phyloP scores from a whole-genome alignment of 2,888 invertebrate species.

The Aplocera efformata region DNA sequence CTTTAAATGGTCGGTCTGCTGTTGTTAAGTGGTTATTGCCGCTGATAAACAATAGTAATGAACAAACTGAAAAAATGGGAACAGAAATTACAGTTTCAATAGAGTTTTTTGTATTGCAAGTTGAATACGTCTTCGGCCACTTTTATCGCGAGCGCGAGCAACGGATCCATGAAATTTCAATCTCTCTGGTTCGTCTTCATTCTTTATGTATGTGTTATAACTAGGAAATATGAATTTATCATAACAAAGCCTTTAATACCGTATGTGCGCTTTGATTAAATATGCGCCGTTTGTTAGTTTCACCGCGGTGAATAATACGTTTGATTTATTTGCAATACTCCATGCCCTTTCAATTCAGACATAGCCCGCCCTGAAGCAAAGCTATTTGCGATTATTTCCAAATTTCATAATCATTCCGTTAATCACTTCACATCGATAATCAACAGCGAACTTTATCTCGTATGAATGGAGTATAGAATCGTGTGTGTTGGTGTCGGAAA shows the following conservation, averaged over 20 bases:
- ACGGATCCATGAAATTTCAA: no score
- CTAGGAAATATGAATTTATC: conserved; percentile 45
- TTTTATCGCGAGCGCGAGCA: no score
- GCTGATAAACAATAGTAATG: no score
- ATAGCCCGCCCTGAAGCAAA: conserved; percentile 51
- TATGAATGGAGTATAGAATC: conserved; percentile 40
- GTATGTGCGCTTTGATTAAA: conserved; percentile 18
- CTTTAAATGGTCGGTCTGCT: no score
- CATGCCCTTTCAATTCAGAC: conserved; percentile 55
- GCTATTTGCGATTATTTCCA: conserved; percentile 75
- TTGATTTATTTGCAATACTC: conserved; percentile 47
- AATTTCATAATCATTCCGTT: conserved; percentile 73
- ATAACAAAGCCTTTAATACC: conserved; percentile 34
- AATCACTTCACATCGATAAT: conserved; percentile 35
- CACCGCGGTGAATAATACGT: conserved; percentile 30
- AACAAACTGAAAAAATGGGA: no score
- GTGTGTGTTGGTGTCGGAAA: conserved; percentile 26
- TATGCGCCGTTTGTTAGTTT: conserved; percentile 13
- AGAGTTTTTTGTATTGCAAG: no score
- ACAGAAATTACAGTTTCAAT: no score
- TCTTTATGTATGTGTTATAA: conserved; percentile 3
- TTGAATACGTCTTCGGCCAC: no score
- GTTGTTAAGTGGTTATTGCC: no score
- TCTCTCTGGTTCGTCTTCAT: no score
- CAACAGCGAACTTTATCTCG: conserved; percentile 34